Evolutionary conservation across 2,888 invertebrate genomes (phyloP).

Genomic region (Archips xylosteana): DNA sequence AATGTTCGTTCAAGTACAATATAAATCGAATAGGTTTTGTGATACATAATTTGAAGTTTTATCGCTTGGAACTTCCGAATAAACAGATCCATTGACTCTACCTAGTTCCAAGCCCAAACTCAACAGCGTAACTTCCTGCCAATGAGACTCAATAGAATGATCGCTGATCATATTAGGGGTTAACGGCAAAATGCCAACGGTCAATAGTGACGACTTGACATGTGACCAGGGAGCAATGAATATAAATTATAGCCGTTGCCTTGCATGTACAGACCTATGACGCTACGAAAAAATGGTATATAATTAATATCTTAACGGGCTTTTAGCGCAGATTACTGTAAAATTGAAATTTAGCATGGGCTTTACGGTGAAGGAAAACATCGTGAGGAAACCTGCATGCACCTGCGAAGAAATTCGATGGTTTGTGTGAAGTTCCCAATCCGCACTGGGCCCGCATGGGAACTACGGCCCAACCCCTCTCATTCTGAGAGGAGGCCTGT

Average conservation of each 20-base stretch:
- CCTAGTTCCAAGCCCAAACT: conserved; percentile 25
- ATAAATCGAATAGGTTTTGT: no score
- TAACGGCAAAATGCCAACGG: conserved; percentile 72
- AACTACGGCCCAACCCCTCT: no score
- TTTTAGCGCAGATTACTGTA: background rate
- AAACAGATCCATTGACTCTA: background rate
- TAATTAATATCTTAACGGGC: background rate
- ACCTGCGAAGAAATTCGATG: no score
- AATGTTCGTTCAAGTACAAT: no score
- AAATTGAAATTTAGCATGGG: no score
- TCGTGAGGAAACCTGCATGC: no score
- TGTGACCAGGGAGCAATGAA: conserved; percentile 73
- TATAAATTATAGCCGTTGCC: conserved; percentile 62
- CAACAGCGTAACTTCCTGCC: conserved; percentile 50
- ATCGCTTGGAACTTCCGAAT: background rate
- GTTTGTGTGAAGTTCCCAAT: no score
- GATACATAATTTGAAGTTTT: background rate
- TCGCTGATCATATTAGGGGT: conserved; percentile 66
- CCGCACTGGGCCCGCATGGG: no score
- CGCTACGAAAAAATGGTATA: background rate
- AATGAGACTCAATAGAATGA: conserved; percentile 73
- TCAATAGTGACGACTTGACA: conserved; percentile 73
- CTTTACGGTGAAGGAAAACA: no score
- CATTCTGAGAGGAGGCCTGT: no score
- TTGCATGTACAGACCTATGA: background rate